Evolutionary conservation across 2,888 invertebrate species (phyloP).

Genomic region (Cosmopolites sordidus): DNA sequence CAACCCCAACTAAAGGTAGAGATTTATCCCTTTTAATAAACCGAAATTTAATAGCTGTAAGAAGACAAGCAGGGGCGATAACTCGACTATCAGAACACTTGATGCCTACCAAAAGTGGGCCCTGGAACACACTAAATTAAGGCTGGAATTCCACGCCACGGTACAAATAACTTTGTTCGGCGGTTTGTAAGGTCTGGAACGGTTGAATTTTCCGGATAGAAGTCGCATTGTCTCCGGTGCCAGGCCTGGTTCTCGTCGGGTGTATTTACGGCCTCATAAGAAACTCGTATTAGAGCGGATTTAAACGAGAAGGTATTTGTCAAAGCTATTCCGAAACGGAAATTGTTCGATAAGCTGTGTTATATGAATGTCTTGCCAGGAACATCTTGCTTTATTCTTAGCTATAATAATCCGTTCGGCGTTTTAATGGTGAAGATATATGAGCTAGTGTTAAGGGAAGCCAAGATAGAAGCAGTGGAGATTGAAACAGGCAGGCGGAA

Average conservation of each 20-base stretch:
- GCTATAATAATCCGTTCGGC: no score
- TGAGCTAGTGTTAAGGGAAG: no score
- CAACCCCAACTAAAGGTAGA: slow-evolving; percentile 23
- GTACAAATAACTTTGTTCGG: slow-evolving; percentile 36
- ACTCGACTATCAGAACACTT: slow-evolving; percentile 27
- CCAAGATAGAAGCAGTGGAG: no score
- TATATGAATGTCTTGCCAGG: no score
- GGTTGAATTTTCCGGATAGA: slow-evolving; percentile 30
- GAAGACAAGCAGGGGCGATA: slow-evolving; percentile 26
- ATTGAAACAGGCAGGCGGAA: no score
- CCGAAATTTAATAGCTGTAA: slow-evolving; percentile 26
- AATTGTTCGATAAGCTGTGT: no score
- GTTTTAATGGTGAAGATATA: no score
- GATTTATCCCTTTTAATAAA: slow-evolving; percentile 29
- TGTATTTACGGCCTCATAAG: slow-evolving; percentile 13
- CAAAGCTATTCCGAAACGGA: slow-evolving; percentile 1
- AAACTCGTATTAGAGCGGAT: slow-evolving; percentile 23
- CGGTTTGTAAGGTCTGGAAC: slow-evolving; percentile 28
- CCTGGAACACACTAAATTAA: slow-evolving; percentile 32
- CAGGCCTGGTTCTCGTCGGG: slow-evolving; percentile 22
- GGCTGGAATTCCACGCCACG: slow-evolving; percentile 34
- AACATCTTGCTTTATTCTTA: no score
- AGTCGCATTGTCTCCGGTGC: slow-evolving; percentile 24
- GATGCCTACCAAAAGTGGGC: slow-evolving; percentile 26
- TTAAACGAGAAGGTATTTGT: slow-evolving; percentile 19